Evolutionary conservation across 1,140 invertebrate species (phyloP), one percentile per base, ranked within the genome.

Genomic region (Zaprionus tsacasi): DNA sequence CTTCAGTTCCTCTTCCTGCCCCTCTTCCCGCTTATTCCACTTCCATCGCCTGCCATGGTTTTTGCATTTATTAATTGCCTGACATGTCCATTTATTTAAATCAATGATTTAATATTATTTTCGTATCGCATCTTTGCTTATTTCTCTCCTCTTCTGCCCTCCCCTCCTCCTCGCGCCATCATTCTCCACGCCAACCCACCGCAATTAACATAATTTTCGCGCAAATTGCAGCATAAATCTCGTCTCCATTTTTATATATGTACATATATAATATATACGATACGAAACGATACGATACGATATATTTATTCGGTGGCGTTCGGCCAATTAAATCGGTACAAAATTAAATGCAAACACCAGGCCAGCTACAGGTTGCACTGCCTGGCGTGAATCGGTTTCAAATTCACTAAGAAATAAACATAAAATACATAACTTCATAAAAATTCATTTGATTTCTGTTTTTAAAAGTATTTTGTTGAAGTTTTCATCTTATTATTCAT

Each of bases 21-120:
- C 2, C 27, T 30, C 21, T 38, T 11, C 8, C 21, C 3, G 1
- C 54, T 35, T 30, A 2, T 25, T 30, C 27, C 6, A 11, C 30
- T 35, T 30, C 6, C 40, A 15, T 15, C n/a, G 40, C 40, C 55
- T 90, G 78, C 70, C 68, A 87, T 90, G 91, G 73, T 83, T 60
- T 81, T 85, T 92, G 85, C 82, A 92, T 92, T 87, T 92, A 92
- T 91, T 92, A 91, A 92, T 92, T 92, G 85, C 81, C 79, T 92
- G 91, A 92, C 91, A 89, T 87, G 77, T 81, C 73, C 91, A 92
- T 92, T 91, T 83, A 92, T 92, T 92, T 89, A 79, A 91, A 89
- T 92, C 90, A 92, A 88, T 91, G 91, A 92, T 91, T 78, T 43
- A 72, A 72, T 58, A 40, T 36, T 33, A 56, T 45, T 12, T 69